Evolutionary conservation across 2,888 invertebrate genomes (phyloP).

Genomic region (Drosophila subsilvestris): DNA sequence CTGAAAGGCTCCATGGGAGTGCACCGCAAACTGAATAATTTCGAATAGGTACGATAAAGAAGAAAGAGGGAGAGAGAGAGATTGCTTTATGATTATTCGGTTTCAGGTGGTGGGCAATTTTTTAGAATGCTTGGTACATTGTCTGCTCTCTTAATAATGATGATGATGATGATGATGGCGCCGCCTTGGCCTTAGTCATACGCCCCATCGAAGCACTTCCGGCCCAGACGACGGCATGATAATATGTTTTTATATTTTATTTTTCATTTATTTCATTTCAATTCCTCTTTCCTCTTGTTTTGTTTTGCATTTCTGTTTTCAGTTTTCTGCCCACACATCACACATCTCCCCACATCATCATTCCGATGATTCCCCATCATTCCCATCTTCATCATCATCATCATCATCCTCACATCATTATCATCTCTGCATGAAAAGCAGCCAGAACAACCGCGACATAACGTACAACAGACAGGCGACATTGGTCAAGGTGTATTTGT

Average conservation of each 20-base stretch:
- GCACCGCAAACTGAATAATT: slow-evolving; percentile 84
- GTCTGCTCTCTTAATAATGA: not conserved
- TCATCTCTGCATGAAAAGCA: not conserved
- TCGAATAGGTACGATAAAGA: slow-evolving; percentile 78
- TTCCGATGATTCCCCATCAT: not conserved
- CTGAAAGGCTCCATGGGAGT: slow-evolving; percentile 85
- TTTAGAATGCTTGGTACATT: not conserved
- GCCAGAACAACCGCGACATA: slow-evolving; percentile 2
- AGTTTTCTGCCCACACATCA: slow-evolving; percentile 53
- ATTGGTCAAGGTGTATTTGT: not conserved
- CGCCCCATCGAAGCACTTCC: slow-evolving; percentile 56
- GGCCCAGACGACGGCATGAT: slow-evolving; percentile 68
- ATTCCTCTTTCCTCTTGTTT: slow-evolving; percentile 27
- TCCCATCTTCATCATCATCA: slow-evolving; percentile 2
- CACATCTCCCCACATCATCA: slow-evolving; percentile 13
- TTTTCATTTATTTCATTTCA: slow-evolving; percentile 28
- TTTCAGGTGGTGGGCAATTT: not conserved
- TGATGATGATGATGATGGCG: slow-evolving; percentile 6
- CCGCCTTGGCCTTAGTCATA: slow-evolving; percentile 35
- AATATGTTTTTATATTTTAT: slow-evolving; percentile 32
- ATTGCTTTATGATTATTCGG: not conserved
- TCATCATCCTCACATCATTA: not conserved
- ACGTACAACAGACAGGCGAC: not conserved
- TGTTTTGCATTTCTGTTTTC: slow-evolving; percentile 29
- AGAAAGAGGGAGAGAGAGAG: slow-evolving; percentile 3